A percentile compares a stretch with the other conserved stretches of the same genome.
phyloP scores from a whole-genome alignment of 2,113 vertebrate species.

The Tragelaphus imberbis region DNA sequence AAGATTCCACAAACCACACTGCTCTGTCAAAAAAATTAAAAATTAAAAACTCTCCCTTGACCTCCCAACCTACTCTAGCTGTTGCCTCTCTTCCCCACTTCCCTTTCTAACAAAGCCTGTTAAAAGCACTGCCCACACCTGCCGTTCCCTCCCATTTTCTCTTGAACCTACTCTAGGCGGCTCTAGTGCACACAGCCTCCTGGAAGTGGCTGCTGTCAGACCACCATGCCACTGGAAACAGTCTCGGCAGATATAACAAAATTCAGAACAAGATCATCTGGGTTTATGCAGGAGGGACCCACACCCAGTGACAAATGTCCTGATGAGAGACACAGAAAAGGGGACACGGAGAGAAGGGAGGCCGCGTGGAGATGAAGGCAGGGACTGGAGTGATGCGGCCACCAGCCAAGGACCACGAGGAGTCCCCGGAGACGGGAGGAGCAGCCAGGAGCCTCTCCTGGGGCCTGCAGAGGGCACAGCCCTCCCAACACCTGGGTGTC shows the following conservation, averaged over 20 bases:
- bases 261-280: neutral
- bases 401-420: neutral
- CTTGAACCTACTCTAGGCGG: neutral
- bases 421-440: rapidly evolving
- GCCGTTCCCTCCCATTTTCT: neutral
- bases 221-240: neutral
- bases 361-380: neutral
- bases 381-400: neutral
- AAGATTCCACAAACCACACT: neutral
- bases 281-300: neutral
- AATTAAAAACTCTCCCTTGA: neutral
- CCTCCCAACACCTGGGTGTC: neutral
- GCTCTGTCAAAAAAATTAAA: neutral
- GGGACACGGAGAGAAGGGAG: neutral
- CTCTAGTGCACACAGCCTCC: neutral
- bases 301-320: neutral
- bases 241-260: neutral
- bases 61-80: neutral
- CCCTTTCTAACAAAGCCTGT: neutral
- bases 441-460: neutral
- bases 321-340: neutral
- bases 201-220: neutral
- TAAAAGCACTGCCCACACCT: neutral
- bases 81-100: neutral
- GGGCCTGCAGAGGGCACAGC: neutral